Conservation (phyloP, 2,113 vertebrate genomes). For the Potamarius usumacintae region DNA sequence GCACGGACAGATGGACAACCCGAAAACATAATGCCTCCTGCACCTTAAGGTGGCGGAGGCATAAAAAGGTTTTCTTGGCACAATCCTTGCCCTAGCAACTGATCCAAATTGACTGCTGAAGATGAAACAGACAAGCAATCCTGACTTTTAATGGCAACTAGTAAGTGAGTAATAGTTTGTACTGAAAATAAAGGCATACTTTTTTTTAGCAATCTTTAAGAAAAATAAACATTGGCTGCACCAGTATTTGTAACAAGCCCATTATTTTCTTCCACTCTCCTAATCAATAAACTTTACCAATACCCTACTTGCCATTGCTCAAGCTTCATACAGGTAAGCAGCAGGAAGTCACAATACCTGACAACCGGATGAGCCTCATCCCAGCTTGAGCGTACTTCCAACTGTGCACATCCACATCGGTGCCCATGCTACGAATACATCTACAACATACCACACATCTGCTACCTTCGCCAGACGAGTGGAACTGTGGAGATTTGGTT, state of each 20-base stretch:
- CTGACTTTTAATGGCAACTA: not conserved
- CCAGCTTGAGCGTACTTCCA: conserved; percentile 53
- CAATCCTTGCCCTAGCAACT: not conserved
- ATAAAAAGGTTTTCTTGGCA: not conserved
- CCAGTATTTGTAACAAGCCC: not conserved
- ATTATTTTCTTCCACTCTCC: not conserved
- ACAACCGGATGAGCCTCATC: conserved; percentile 49
- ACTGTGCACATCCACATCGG: conserved; percentile 29
- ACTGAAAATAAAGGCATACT: too few species aligned
- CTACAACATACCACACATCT: conserved; percentile 21
- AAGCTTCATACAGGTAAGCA: not conserved
- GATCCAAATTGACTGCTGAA: not conserved
- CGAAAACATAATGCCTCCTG: too few species aligned
- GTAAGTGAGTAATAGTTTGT: not conserved
- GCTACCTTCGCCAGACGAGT: not conserved
- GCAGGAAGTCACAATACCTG: conserved; percentile 44
- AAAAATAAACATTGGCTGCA: not conserved
- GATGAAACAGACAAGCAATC: not conserved
- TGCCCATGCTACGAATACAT: conserved; percentile 39
- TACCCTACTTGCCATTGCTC: not conserved
- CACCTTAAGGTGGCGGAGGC: too few species aligned
- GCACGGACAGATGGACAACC: too few species aligned
- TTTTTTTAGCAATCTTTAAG: not conserved
- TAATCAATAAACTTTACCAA: not conserved
- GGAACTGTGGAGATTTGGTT: not conserved